A percentile compares a stretch with the other conserved stretches of the same genome.
Conservation (phyloP, 2,797 vertebrate genomes). For the Sparidentex hasta region DNA sequence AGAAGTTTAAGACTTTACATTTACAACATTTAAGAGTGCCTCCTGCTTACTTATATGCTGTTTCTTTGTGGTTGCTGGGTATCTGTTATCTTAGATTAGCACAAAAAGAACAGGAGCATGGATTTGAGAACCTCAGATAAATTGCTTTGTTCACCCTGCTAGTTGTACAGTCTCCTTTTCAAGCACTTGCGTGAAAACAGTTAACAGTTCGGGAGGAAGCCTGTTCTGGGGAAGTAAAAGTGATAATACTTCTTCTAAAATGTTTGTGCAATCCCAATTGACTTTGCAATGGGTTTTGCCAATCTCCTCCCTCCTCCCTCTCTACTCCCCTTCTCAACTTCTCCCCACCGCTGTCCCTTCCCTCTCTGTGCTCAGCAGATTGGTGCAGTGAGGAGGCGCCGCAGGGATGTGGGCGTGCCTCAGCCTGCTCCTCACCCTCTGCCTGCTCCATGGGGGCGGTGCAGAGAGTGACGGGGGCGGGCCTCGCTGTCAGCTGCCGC, state of each 20-base stretch:
- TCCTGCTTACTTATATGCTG: background rate
- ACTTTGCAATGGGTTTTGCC: constrained; percentile 25
- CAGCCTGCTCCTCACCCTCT: constrained; percentile 91
- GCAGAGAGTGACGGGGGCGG: constrained; percentile 87
- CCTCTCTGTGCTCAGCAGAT: constrained; percentile 40
- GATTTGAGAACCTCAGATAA: background rate
- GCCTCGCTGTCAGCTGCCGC: constrained; percentile 85
- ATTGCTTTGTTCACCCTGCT: background rate
- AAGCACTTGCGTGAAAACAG: background rate
- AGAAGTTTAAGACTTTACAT: background rate
- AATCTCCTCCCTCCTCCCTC: background rate
- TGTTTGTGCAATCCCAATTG: constrained; percentile 48
- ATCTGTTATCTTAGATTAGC: background rate
- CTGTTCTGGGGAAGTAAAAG: constrained; percentile 18
- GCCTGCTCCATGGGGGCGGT: constrained; percentile 89
- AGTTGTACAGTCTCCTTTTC: background rate
- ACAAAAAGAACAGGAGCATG: background rate
- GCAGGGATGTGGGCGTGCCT: constrained; percentile 90
- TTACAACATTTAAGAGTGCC: background rate
- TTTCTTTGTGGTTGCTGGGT: background rate
- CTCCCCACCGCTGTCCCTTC: background rate
- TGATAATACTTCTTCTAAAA: constrained; percentile 9
- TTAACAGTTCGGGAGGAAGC: background rate
- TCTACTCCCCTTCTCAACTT: too few relatives aligned
- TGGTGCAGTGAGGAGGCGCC: constrained; percentile 55